Base-by-base conservation (phyloP, 1,140 invertebrate species). In the Tetramorium simillimum region DNA sequence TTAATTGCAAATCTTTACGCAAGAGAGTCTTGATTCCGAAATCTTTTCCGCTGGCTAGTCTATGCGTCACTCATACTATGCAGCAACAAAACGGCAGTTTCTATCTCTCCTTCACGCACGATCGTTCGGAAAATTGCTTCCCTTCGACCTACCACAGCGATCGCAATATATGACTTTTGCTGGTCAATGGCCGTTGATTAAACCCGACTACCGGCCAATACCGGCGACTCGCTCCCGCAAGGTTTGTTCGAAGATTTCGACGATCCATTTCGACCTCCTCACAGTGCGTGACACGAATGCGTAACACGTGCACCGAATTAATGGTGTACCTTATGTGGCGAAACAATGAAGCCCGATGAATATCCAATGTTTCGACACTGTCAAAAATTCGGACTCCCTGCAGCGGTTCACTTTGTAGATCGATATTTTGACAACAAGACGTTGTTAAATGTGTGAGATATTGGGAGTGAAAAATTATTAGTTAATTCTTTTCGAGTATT, bases 261-360 rank as follows among this genome's bases (percentile, higher is more conserved):
- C 70, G 63, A 85, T 86, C 72, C 85, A 90, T 89, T 86, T 90
- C 33, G 18, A 51, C 49, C 10, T 33, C 37, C 24, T 60, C n/a
- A n/a, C 5, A 14, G 46, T 37, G 67, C 49, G 21, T 33, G 84
- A 86, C 87, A n/a, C 46, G 67, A 76, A 28, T n/a, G 1, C 3
- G 10, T 21, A 75, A 67, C 24, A 56, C 85, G 85, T 89, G 82
- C 62, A 81, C n/a, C 3, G 84, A 89, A 89, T 90, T 82, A 46
- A 40, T n/a, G 43, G 49, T 53, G 18, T 10, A 14, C 46, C 40
- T 75, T 58, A 51, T 10, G 7, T 89, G 78, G 49, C 82, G 58
- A 80, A 69, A 86, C 24, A 37, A 43, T 7, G n/a, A 14, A 63
- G 69, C 2, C 28, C 60, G 16, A 24, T 37, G 56, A 89, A 51